Evolutionary conservation across 2,888 invertebrate species (phyloP), one percentile per base, ranked within the genome.

Genomic region (Temnothorax ravouxi): DNA sequence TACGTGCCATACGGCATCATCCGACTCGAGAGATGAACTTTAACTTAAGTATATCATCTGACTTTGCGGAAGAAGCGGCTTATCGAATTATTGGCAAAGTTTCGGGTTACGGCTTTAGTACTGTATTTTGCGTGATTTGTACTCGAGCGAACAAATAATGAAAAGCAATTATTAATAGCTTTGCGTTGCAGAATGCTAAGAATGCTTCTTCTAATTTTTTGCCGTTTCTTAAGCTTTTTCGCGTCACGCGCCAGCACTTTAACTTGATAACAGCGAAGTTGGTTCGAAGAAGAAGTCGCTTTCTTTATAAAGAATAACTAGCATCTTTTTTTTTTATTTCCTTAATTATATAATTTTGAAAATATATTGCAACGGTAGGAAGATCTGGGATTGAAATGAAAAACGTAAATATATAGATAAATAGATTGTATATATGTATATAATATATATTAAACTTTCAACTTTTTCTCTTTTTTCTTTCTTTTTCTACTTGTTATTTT

Each of bases 21-120:
- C 56, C 47, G 11, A 34, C 34, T 21, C 44, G 34, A 41, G 47
- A 71, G 59, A 61, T 38, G 34, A 80, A 80, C 59, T 79, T 79
- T 59, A 47, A 80, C 59, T 79, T 71, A 34, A 34, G 34, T 34
- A 34, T 34, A 47, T 69, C 77, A 21, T 54, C 44, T 59, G 72
- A 59, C 66, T 77, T 77, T 38, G 47, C 25, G n/a, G 59, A 61
- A 80, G 79, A 69, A 21, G 25, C 15, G 38, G 38, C 9, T 79
- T 71, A 50, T 25, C 79, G 72, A 80, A 80, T 80, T 72, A 80
- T 80, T 15, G 29, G 50, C 21, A 18, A 72, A 80, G 38, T 72
- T 69, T 47, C 18, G 8, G 15, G 21, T n/a, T n/a, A 13, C 34
- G 21, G 34, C 34, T 34, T 6, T 34, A 21, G 52, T 8, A 15